Evolutionary conservation across 1,140 invertebrate genomes (phyloP).

Genomic region (Anoplophora glabripennis): DNA sequence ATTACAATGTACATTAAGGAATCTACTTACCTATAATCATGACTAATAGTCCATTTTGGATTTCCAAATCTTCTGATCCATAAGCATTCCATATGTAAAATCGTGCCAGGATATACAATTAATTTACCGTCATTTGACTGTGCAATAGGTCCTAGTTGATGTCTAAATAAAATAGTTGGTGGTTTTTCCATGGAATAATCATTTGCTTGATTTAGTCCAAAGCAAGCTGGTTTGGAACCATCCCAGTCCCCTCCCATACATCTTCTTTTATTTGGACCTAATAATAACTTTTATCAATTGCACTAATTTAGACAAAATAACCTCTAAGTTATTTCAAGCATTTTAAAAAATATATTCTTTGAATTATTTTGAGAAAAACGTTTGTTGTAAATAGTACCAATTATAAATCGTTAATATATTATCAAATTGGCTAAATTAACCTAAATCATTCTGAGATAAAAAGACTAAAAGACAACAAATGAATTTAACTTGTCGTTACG

Average conservation of each 20-base stretch:
- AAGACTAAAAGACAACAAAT: too few relatives aligned
- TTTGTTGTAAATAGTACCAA: too few relatives aligned
- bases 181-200: constrained; percentile 85
- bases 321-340: neutral
- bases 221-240: constrained; percentile 71
- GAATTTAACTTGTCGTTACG: too few relatives aligned
- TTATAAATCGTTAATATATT: too few relatives aligned
- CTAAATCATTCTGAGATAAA: too few relatives aligned
- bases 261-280: constrained; percentile 55
- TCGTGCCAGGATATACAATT: constrained; percentile 80
- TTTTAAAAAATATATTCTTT: neutral
- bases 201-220: constrained; percentile 78
- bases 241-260: constrained; percentile 78
- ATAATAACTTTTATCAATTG: constrained; percentile 1
- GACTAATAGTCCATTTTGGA: constrained; percentile 78
- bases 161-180: constrained; percentile 79
- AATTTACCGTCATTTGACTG: constrained; percentile 82
- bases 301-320: neutral
- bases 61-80: constrained; percentile 81
- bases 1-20: neutral
- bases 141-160: constrained; percentile 76
- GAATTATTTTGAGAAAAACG: too few relatives aligned
- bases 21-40: constrained; percentile 57
- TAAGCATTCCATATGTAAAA: constrained; percentile 81
- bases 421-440: too few relatives aligned